These are phyloP conservation scores for Anisognathus igniventris DNA, from an alignment of 2,797 vertebrate species.

Conservation along the genomic window DNA sequence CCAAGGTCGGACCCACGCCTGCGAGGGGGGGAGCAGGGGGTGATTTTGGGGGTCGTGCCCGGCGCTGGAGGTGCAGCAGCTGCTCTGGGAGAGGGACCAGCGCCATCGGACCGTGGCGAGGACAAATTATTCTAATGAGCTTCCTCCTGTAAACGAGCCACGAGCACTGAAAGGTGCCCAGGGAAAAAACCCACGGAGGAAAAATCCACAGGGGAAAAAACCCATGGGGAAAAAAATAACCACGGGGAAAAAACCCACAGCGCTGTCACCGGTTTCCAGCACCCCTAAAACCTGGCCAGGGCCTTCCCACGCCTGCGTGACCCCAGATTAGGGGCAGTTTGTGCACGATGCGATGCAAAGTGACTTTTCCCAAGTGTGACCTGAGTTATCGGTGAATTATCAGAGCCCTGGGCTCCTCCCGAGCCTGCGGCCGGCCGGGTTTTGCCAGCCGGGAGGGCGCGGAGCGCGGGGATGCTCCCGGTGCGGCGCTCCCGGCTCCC, in stretches of 20 bases:
- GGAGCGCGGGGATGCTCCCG: neutral
- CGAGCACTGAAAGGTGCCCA: neutral
- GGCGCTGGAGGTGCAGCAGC: neutral
- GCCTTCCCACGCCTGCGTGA: rapidly evolving
- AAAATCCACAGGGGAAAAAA: neutral
- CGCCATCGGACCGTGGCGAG: neutral
- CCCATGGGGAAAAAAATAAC: neutral
- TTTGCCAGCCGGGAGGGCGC: rapidly evolving
- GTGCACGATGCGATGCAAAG: rapidly evolving
- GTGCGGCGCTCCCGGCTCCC: neutral
- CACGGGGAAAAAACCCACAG: neutral
- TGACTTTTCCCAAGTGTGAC: neutral
- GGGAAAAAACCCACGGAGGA: neutral
- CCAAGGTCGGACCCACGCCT: neutral
- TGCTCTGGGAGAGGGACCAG: neutral
- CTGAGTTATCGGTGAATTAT: rapidly evolving
- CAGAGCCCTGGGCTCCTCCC: neutral
- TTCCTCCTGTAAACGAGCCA: neutral
- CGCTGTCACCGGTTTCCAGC: neutral
- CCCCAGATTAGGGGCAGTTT: neutral
- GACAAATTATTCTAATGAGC: constrained; percentile 19
- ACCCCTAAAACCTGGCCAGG: neutral
- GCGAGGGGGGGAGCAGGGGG: neutral
- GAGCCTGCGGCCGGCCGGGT: rapidly evolving
- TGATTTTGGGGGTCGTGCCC: neutral